Conservation (phyloP, 2,113 vertebrate species). For the Regulus satrapa region DNA sequence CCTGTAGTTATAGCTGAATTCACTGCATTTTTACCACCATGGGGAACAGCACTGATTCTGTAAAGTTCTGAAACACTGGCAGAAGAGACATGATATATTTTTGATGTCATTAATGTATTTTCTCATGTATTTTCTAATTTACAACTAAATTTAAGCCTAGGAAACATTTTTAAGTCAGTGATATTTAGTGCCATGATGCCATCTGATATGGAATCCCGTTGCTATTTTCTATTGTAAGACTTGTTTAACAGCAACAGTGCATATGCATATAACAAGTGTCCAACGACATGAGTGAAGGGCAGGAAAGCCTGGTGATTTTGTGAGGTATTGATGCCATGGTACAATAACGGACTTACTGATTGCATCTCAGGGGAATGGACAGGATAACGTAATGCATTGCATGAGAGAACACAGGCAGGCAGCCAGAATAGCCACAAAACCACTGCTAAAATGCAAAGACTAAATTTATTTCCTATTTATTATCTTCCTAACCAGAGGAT, state of each 20-base stretch:
- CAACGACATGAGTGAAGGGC: accelerated
- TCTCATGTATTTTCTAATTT: neutral
- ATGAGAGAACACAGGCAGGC: no score
- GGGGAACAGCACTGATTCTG: neutral
- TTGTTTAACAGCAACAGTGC: neutral
- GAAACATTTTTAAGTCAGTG: neutral
- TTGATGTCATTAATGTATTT: neutral
- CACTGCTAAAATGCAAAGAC: neutral
- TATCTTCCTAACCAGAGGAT: neutral
- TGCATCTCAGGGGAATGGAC: neutral
- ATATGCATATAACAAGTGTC: neutral
- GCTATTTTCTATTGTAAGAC: neutral
- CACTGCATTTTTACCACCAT: neutral
- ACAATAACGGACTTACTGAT: neutral
- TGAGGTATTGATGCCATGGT: neutral
- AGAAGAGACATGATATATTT: neutral
- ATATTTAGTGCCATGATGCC: neutral
- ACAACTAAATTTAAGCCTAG: neutral
- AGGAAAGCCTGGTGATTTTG: neutral
- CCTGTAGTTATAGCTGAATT: neutral
- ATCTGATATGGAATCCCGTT: neutral
- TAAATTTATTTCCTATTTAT: neutral
- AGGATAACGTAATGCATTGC: neutral
- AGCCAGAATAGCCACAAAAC: accelerated
- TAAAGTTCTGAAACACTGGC: neutral